Evolutionary conservation across 2,797 vertebrate species (phyloP).

Genomic region (Neosalanx taihuensis): DNA sequence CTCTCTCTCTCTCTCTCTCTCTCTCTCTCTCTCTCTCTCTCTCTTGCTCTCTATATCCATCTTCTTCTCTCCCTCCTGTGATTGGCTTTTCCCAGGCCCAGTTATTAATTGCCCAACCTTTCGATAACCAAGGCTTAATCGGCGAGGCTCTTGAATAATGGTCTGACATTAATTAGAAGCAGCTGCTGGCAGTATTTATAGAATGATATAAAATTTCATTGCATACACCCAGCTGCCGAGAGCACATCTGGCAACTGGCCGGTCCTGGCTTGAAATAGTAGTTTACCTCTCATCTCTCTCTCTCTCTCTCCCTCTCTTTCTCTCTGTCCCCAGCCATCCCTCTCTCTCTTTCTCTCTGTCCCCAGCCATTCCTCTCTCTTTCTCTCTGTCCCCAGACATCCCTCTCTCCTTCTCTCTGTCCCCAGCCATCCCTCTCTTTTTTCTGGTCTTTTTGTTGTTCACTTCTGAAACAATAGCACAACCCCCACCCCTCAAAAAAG

Average conservation of each 20-base stretch:
- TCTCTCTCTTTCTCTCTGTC: conserved; percentile 16
- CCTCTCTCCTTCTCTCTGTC: conserved; percentile 16
- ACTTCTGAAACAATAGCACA: conserved; percentile 12
- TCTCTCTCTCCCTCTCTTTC: conserved; percentile 10
- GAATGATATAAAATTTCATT: conserved; percentile 78
- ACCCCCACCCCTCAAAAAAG: conserved; percentile 15
- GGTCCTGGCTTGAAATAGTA: conserved; percentile 55
- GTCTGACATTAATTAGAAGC: conserved; percentile 74
- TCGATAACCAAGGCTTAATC: conserved; percentile 61
- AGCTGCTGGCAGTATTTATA: conserved; percentile 82
- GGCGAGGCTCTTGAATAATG: conserved; percentile 68
- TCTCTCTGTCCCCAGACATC: neutral
- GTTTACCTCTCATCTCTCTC: conserved; percentile 15
- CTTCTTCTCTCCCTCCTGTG: conserved; percentile 21
- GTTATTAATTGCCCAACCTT: conserved; percentile 60
- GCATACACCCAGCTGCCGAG: conserved; percentile 74
- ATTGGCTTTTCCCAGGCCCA: conserved; percentile 35
- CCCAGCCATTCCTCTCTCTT: conserved; percentile 18
- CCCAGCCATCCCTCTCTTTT: conserved; percentile 8
- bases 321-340: conserved; percentile 28
- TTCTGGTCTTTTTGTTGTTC: conserved; percentile 15
- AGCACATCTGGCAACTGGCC: conserved; percentile 76
- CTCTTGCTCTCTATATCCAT: conserved; percentile 21
- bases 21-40: neutral
- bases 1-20: conserved; percentile 20